These are phyloP conservation scores for Sebastes minor DNA, from an alignment of 2,797 vertebrate species.

Conservation along the genomic window DNA sequence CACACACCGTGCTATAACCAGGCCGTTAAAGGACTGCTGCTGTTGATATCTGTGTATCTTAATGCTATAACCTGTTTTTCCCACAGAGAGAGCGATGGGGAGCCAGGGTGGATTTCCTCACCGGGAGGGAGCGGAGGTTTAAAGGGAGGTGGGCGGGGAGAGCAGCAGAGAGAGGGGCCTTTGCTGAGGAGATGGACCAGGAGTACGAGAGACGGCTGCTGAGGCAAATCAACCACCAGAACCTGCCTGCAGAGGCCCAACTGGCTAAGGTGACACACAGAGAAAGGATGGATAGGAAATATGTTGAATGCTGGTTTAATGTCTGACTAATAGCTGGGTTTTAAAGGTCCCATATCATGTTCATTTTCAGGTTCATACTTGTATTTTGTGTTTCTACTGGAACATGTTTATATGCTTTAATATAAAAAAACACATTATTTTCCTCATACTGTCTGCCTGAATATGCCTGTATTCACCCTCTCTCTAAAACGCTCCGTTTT, in stretches of 20 bases:
- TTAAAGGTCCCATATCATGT: too few species aligned
- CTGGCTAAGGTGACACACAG: conserved; percentile 75
- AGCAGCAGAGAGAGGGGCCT: conserved; percentile 29
- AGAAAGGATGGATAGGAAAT: background rate
- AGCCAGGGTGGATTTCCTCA: conserved; percentile 60
- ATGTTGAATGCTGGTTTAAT: background rate
- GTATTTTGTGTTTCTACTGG: too few species aligned
- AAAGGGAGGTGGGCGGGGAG: conserved; percentile 46
- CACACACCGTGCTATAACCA: background rate
- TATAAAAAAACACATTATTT: too few species aligned
- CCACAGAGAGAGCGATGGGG: conserved; percentile 79
- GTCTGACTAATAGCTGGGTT: background rate
- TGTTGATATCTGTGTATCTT: background rate
- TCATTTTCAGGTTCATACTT: too few species aligned
- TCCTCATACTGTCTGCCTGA: too few species aligned
- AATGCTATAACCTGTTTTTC: background rate
- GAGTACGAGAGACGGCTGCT: conserved; percentile 86
- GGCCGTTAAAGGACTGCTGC: background rate
- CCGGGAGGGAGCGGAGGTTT: conserved; percentile 57
- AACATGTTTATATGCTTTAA: too few species aligned
- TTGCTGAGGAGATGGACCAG: conserved; percentile 81
- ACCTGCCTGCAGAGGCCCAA: conserved; percentile 76
- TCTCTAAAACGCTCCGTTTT: too few species aligned
- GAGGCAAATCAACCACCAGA: conserved; percentile 87
- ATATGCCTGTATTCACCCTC: too few species aligned